phyloP scores from a whole-genome alignment of 1,140 invertebrate species.

The Antheraea mylitta region DNA sequence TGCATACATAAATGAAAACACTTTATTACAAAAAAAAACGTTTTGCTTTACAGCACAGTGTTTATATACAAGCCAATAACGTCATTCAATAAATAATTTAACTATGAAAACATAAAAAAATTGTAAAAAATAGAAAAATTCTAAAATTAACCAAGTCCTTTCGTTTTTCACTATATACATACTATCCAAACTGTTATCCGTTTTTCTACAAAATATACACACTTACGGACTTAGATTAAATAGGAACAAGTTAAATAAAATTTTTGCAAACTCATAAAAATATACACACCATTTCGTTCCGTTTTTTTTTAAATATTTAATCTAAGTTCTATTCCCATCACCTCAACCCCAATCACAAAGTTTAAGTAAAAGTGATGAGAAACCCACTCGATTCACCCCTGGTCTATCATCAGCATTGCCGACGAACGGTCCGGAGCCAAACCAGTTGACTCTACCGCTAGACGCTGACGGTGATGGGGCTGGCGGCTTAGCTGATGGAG shows the following conservation, averaged over 20 bases:
- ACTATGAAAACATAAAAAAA: conserved; percentile 30
- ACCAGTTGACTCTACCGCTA: conserved; percentile 68
- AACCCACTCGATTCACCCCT: conserved; percentile 68
- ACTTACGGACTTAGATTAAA: conserved; percentile 56
- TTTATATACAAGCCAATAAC: conserved; percentile 47
- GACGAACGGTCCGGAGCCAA: conserved; percentile 74
- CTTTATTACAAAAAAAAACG: conserved; percentile 38
- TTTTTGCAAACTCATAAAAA: conserved; percentile 14
- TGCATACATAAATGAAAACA: conserved; percentile 19
- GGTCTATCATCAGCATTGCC: conserved; percentile 70
- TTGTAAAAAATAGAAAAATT: conserved; percentile 31
- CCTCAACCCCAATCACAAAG: conserved; percentile 71
- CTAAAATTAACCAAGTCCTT: conserved; percentile 21
- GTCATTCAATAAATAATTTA: conserved; percentile 45
- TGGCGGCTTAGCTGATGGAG: conserved; percentile 37
- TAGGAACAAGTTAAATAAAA: conserved; percentile 38
- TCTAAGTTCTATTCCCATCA: conserved; percentile 51
- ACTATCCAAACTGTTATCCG: conserved; percentile 19
- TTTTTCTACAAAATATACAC: conserved; percentile 34
- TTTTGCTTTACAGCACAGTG: conserved; percentile 31
- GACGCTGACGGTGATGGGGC: conserved; percentile 46
- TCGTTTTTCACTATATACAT: conserved; percentile 38
- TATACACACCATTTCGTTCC: conserved; percentile 14
- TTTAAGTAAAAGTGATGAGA: conserved; percentile 66
- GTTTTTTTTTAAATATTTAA: conserved; percentile 39